These are phyloP conservation scores for Alectura lathami DNA, from an alignment of 2,113 vertebrate genomes.

Conservation along the genomic window DNA sequence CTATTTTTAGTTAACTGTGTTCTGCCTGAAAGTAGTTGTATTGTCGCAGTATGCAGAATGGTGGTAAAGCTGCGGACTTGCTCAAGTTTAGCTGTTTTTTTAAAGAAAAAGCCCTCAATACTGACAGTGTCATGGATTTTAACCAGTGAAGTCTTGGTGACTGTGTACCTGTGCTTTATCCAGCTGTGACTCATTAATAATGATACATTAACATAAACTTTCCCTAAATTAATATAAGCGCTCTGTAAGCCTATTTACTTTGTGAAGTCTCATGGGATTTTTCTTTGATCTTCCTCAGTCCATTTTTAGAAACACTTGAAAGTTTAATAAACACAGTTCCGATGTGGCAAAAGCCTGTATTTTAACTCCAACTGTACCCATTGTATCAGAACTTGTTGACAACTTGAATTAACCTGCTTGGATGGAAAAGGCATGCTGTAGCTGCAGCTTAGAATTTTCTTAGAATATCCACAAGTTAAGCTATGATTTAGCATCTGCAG, in stretches of 20 bases:
- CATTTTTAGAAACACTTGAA: background rate
- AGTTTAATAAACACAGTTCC: background rate
- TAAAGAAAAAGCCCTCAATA: rapidly evolving
- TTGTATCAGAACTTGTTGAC: background rate
- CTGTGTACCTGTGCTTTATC: background rate
- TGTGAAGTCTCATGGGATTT: background rate
- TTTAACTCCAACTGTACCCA: background rate
- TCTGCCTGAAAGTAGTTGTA: background rate
- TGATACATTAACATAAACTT: background rate
- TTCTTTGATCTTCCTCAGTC: background rate
- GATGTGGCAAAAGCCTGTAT: background rate
- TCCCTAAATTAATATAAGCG: background rate
- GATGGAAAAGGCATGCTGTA: background rate
- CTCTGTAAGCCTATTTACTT: background rate
- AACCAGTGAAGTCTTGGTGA: background rate
- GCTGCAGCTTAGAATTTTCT: background rate
- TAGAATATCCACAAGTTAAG: background rate
- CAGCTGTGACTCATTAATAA: background rate
- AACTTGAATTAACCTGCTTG: background rate
- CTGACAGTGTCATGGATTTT: background rate
- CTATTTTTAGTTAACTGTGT: background rate
- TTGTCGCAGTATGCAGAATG: background rate
- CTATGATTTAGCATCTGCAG: too few species aligned
- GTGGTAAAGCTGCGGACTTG: background rate
- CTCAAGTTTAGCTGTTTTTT: background rate